Evolutionary conservation across 2,797 vertebrate species (phyloP).

Genomic region (Takifugu ocellatus): DNA sequence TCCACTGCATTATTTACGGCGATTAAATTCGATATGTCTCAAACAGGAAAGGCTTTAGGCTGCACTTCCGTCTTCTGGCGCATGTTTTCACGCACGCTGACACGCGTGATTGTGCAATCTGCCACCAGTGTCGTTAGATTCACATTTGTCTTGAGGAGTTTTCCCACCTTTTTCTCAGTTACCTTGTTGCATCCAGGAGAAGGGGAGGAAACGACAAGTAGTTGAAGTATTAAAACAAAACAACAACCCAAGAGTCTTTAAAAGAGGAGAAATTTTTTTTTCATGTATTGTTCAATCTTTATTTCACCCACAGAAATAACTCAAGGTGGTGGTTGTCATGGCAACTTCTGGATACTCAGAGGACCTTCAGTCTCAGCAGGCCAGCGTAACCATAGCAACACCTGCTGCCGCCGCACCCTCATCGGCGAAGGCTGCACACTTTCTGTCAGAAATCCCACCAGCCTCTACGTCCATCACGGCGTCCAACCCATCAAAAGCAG

Average conservation of each 20-base stretch:
- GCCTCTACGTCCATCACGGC: constrained; percentile 58
- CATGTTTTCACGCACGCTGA: constrained; percentile 20
- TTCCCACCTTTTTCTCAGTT: too few relatives aligned
- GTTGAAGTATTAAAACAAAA: not conserved
- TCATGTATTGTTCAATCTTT: not conserved
- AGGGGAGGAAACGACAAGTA: too few relatives aligned
- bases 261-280: not conserved
- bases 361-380: constrained; percentile 84
- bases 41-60: constrained; percentile 63
- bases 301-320: constrained; percentile 57
- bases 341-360: constrained; percentile 87
- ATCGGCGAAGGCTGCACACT: constrained; percentile 72
- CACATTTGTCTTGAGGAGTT: not conserved
- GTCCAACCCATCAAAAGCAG: constrained; percentile 58
- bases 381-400: constrained; percentile 71
- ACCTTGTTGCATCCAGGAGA: too few relatives aligned
- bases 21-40: not conserved
- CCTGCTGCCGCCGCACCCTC: constrained; percentile 71
- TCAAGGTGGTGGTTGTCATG: constrained; percentile 76
- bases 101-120: not conserved
- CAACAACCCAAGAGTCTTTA: too few relatives aligned
- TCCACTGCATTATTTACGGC: not conserved
- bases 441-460: constrained; percentile 78
- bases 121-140: not conserved
- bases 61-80: constrained; percentile 46